These are phyloP conservation scores for Telmatherina bonti DNA, from an alignment of 2,797 vertebrate species.

Conservation along the genomic window DNA sequence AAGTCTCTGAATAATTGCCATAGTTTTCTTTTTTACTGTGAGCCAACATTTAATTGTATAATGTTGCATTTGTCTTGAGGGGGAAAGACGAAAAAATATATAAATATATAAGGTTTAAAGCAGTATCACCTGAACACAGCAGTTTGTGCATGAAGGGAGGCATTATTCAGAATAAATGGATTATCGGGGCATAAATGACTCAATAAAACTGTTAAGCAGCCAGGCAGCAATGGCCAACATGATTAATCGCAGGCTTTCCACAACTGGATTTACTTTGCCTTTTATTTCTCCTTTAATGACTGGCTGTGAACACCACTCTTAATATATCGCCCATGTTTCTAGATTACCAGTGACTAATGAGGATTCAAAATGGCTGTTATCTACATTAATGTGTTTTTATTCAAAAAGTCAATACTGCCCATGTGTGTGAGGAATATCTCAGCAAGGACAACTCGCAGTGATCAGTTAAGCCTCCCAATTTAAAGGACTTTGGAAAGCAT, in stretches of 20 bases:
- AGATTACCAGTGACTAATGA: conserved; percentile 84
- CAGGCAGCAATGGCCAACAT: conserved; percentile 77
- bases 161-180: conserved; percentile 82
- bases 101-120: conserved; percentile 43
- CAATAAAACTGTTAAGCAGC: conserved; percentile 83
- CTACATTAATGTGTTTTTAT: conserved; percentile 82
- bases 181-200: conserved; percentile 83
- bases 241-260: conserved; percentile 79
- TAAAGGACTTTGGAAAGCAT: conserved; percentile 64
- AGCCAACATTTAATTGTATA: conserved; percentile 49
- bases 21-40: conserved; percentile 59
- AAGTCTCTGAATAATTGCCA: conserved; percentile 53
- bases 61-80: conserved; percentile 60
- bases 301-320: conserved; percentile 73
- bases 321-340: conserved; percentile 79
- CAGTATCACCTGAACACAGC: conserved; percentile 73
- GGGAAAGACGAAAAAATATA: conserved; percentile 17
- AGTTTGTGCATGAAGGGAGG: conserved; percentile 73
- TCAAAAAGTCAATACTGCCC: conserved; percentile 81
- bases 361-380: conserved; percentile 83
- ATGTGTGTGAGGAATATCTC: conserved; percentile 57
- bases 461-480: conserved; percentile 73
- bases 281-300: conserved; percentile 85
- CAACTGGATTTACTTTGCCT: conserved; percentile 82
- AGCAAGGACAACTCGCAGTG: conserved; percentile 44